Evolutionary conservation across 2,888 invertebrate genomes (phyloP).

Genomic region (Eretmocerus hayati): DNA sequence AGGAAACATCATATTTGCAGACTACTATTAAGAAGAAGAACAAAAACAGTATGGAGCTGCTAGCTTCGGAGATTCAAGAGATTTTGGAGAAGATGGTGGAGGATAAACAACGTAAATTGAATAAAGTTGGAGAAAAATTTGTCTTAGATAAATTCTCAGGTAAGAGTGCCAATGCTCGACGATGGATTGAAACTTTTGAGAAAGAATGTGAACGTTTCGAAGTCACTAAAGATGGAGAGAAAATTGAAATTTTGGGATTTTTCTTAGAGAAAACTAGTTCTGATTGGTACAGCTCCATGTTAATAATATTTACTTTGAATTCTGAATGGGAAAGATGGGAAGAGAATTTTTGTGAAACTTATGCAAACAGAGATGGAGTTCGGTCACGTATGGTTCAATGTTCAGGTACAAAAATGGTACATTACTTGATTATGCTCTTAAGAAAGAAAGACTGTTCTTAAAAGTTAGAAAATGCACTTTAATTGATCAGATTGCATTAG

Average conservation of each 20-base stretch:
- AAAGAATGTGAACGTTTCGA: constrained; percentile 27
- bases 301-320: constrained; percentile 17
- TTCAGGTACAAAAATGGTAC: constrained; percentile 27
- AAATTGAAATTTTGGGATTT: constrained; percentile 25
- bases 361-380: no score
- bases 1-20: constrained; percentile 21
- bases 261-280: constrained; percentile 25
- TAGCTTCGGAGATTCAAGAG: no score
- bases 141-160: constrained; percentile 25
- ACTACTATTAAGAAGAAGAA: constrained; percentile 12
- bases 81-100: constrained; percentile 7
- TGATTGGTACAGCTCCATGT: constrained; percentile 24
- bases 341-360: constrained; percentile 18
- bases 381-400: constrained; percentile 13
- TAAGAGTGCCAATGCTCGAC: constrained; percentile 24
- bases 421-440: constrained; percentile 27
- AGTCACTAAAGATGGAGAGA: constrained; percentile 22
- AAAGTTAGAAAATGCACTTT: constrained; percentile 19
- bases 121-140: constrained; percentile 23
- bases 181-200: constrained; percentile 27
- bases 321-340: constrained; percentile 19
- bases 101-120: constrained; percentile 22
- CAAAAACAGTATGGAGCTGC: no score
- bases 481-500: constrained; percentile 27
- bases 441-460: constrained; percentile 23